Percentiles rank a stretch among this genome's conserved stretches.
These are phyloP conservation scores for Harpagifer antarcticus DNA, from an alignment of 2,797 vertebrate species.

Conservation along the genomic window DNA sequence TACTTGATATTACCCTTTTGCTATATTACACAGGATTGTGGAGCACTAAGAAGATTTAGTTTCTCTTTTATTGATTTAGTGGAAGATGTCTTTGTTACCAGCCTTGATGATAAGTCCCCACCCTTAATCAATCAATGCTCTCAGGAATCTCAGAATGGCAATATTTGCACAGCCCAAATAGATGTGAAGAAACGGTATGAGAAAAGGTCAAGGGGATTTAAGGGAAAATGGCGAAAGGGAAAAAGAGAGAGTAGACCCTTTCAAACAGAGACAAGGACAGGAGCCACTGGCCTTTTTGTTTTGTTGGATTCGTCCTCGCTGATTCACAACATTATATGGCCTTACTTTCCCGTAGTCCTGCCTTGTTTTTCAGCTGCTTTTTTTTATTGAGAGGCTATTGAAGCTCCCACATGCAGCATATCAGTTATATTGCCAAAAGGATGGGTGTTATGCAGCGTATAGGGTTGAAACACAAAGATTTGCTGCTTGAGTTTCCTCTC, in stretches of 20 bases:
- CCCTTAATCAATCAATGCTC: slow-evolving; percentile 67
- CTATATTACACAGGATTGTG: slow-evolving; percentile 47
- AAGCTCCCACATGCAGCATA: slow-evolving; percentile 34
- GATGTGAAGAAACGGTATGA: slow-evolving; percentile 48
- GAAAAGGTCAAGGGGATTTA: slow-evolving; percentile 24
- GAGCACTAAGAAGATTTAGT: slow-evolving; percentile 67
- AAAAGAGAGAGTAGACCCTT: background rate
- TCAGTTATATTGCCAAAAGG: slow-evolving; percentile 29
- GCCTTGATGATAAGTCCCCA: slow-evolving; percentile 67
- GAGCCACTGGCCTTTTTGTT: slow-evolving; percentile 32
- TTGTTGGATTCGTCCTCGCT: slow-evolving; percentile 30
- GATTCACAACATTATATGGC: slow-evolving; percentile 44
- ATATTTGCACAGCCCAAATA: slow-evolving; percentile 69
- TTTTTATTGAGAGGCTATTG: slow-evolving; percentile 37
- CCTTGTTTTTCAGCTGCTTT: slow-evolving; percentile 24
- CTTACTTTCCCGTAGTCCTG: slow-evolving; percentile 34
- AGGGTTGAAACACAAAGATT: slow-evolving; percentile 45
- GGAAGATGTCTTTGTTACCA: slow-evolving; percentile 77
- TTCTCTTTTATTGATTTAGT: slow-evolving; percentile 79
- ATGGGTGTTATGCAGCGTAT: slow-evolving; percentile 22
- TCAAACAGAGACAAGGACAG: slow-evolving; percentile 31
- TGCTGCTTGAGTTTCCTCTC: slow-evolving; percentile 45
- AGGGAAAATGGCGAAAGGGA: slow-evolving; percentile 14
- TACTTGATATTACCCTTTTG: slow-evolving; percentile 43
- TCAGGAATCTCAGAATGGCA: slow-evolving; percentile 57